A percentile compares a stretch with the other conserved stretches of the same genome.
phyloP scores from a whole-genome alignment of 2,113 vertebrate species.

The Ciconia maguari region DNA sequence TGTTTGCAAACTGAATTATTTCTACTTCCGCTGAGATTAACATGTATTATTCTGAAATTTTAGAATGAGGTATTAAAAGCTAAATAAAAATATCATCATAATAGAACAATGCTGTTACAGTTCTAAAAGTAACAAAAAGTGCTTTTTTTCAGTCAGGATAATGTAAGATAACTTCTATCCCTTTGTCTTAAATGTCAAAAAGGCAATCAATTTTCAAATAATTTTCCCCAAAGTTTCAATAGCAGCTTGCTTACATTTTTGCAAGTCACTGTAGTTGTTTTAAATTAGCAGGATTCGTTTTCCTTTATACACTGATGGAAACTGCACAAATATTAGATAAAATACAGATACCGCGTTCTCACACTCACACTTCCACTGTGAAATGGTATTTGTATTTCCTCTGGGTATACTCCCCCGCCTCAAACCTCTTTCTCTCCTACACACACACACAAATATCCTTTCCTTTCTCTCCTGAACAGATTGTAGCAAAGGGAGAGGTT shows the following conservation, averaged over 20 bases:
- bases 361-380: neutral
- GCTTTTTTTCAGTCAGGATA: neutral
- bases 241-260: neutral
- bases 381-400: constrained; percentile 36
- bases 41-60: neutral
- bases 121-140: neutral
- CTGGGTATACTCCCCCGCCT: neutral
- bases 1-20: neutral
- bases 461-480: constrained; percentile 28
- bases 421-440: neutral
- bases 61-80: neutral
- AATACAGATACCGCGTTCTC: neutral
- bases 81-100: neutral
- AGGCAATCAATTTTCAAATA: neutral
- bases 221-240: neutral
- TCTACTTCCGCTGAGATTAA: neutral
- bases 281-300: neutral
- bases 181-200: neutral
- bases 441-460: neutral
- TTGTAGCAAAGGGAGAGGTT: constrained; percentile 17
- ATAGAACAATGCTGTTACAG: neutral
- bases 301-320: neutral
- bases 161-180: neutral
- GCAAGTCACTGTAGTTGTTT: neutral
- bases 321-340: neutral